Percentiles rank a stretch among this genome's conserved stretches.
phyloP scores from a whole-genome alignment of 2,797 vertebrate genomes.

The Dryobates pubescens region DNA sequence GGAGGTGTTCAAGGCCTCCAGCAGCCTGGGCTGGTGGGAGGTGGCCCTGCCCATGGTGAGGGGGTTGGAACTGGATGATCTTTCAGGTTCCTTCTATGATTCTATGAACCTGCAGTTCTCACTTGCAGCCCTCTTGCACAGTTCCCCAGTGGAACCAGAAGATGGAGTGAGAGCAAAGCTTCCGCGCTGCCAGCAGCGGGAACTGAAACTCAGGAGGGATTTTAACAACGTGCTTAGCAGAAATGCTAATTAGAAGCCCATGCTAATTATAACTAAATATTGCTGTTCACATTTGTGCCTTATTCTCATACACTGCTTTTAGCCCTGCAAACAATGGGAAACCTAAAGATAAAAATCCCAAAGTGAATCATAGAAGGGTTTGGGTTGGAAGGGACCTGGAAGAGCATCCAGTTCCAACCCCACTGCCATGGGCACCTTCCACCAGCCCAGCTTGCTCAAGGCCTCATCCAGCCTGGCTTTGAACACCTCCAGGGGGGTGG shows the following conservation, averaged over 20 bases:
- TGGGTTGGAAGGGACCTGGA: too few species aligned
- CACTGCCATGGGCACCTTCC: too few species aligned
- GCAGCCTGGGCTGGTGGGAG: too few species aligned
- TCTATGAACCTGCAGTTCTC: neutral
- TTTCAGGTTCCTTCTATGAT: too few species aligned
- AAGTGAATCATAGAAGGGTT: neutral
- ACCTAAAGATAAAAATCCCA: neutral
- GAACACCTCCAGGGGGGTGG: too few species aligned
- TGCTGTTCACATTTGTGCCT: neutral
- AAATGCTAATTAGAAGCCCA: neutral
- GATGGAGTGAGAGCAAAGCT: constrained; percentile 45
- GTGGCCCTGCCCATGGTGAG: too few species aligned
- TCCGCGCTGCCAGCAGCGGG: neutral
- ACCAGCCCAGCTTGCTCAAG: too few species aligned
- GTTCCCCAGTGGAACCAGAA: constrained; percentile 38
- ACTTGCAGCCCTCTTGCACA: neutral
- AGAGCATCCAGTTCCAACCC: too few species aligned
- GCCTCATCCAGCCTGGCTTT: too few species aligned
- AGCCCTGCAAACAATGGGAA: neutral
- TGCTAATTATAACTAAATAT: neutral
- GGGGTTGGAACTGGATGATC: too few species aligned
- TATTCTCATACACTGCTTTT: neutral
- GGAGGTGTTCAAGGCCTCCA: too few species aligned
- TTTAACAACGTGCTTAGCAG: neutral
- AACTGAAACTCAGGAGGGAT: neutral